A percentile compares a stretch with the other conserved stretches of the same genome.
Conservation (phyloP, 2,113 vertebrate genomes). For the Paraplagusia blochii region DNA sequence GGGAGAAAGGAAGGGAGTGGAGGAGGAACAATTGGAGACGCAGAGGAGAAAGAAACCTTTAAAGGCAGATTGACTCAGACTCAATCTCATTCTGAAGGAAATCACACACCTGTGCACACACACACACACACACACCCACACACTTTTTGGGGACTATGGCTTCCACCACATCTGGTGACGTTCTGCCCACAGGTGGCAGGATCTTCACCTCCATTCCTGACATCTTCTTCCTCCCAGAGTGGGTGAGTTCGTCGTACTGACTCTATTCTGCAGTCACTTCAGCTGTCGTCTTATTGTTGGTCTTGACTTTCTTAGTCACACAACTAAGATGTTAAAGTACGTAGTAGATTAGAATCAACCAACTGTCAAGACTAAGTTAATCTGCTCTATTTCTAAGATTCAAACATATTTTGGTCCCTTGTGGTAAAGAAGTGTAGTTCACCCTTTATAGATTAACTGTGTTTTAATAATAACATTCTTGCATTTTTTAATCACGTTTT, state of each 20-base stretch:
- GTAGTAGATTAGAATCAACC: not conserved
- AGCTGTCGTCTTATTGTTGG: not conserved
- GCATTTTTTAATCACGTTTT: no score
- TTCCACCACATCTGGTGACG: constrained; percentile 44
- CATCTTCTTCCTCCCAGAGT: constrained; percentile 74
- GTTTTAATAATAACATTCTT: no score
- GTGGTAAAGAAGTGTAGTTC: no score
- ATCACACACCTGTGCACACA: not conserved
- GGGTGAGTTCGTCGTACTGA: constrained; percentile 62
- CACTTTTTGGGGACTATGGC: constrained; percentile 62
- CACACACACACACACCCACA: constrained; percentile 1
- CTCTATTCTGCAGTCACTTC: not conserved
- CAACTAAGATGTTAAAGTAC: no score
- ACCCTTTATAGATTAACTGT: no score
- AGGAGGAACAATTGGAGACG: not conserved
- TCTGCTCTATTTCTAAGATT: no score
- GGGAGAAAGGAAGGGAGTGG: constrained; percentile 16
- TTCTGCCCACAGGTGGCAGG: constrained; percentile 60
- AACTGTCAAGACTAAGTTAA: constrained; percentile 1
- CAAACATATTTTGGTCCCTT: no score
- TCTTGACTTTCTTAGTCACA: not conserved
- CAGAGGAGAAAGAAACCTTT: constrained; percentile 14
- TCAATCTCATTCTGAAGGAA: constrained; percentile 14
- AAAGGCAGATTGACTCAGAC: constrained; percentile 43
- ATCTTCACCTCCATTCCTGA: constrained; percentile 72